Conservation (phyloP, 2,888 invertebrate species). For the Patella depressa region DNA sequence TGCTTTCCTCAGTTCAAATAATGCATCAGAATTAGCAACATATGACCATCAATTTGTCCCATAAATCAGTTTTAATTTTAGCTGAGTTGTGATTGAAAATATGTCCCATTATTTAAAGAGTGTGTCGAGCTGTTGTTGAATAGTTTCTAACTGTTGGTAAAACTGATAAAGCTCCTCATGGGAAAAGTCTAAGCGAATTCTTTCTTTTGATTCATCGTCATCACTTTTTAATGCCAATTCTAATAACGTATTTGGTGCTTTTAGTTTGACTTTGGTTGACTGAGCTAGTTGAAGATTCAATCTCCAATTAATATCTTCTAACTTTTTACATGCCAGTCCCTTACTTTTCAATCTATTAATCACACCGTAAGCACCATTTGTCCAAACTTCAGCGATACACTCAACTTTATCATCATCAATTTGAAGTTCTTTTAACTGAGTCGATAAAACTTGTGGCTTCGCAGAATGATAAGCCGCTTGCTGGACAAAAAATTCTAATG, state of each 20-base stretch:
- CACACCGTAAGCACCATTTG: constrained; percentile 60
- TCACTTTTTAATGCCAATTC: constrained; percentile 61
- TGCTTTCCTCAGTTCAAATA: no score
- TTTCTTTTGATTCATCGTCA: constrained; percentile 54
- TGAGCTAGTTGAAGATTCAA: constrained; percentile 69
- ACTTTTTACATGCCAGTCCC: constrained; percentile 66
- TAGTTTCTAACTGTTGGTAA: constrained; percentile 61
- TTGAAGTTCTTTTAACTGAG: constrained; percentile 64
- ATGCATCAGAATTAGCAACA: no score
- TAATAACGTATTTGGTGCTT: constrained; percentile 67
- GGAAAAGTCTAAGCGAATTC: constrained; percentile 66
- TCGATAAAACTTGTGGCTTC: constrained; percentile 64
- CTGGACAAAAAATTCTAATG: constrained; percentile 69
- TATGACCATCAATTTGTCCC: no score
- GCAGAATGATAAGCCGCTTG: constrained; percentile 70
- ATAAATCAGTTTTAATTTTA: no score
- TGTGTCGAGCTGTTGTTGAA: background rate
- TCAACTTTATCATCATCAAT: constrained; percentile 67
- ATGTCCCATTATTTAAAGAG: constrained; percentile 1
- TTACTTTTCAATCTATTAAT: constrained; percentile 65
- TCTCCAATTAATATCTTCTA: constrained; percentile 69
- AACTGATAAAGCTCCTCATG: constrained; percentile 68
- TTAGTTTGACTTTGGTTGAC: constrained; percentile 64
- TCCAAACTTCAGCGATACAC: constrained; percentile 68
- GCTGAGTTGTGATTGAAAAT: no score